A percentile compares a stretch with the other conserved stretches of the same genome.
Evolutionary conservation across 2,888 invertebrate species (phyloP).

Genomic region (Tineola bisselliella): DNA sequence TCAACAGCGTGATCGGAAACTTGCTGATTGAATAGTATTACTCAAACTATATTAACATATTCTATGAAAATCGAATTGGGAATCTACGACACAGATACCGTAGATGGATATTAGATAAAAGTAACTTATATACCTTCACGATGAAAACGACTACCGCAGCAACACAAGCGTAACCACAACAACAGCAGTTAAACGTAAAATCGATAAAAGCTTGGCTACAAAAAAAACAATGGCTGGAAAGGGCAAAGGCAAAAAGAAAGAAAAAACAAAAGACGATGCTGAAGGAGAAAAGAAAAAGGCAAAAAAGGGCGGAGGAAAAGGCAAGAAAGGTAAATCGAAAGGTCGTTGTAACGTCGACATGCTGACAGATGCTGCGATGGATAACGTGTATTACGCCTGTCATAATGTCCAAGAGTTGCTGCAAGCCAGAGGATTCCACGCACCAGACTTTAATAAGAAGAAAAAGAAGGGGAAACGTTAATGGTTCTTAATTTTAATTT

Average conservation of each 20-base stretch:
- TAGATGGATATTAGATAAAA: too few relatives aligned
- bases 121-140: neutral
- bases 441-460: slow-evolving; percentile 88
- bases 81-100: too few relatives aligned
- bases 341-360: slow-evolving; percentile 83
- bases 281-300: slow-evolving; percentile 59
- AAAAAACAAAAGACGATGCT: slow-evolving; percentile 49
- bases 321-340: slow-evolving; percentile 66
- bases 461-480: slow-evolving; percentile 80
- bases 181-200: neutral
- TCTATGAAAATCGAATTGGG: too few relatives aligned
- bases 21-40: too few relatives aligned
- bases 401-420: slow-evolving; percentile 92
- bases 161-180: neutral
- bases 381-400: slow-evolving; percentile 92
- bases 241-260: slow-evolving; percentile 43
- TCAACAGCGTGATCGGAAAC: too few relatives aligned
- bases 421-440: slow-evolving; percentile 86
- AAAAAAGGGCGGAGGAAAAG: slow-evolving; percentile 53
- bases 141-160: neutral
- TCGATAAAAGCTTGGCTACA: neutral
- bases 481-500: too few relatives aligned
- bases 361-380: slow-evolving; percentile 90
- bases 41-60: too few relatives aligned
- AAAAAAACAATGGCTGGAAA: slow-evolving; percentile 44